phyloP scores from a whole-genome alignment of 2,797 vertebrate genomes.

The Ceyx erithaca region DNA sequence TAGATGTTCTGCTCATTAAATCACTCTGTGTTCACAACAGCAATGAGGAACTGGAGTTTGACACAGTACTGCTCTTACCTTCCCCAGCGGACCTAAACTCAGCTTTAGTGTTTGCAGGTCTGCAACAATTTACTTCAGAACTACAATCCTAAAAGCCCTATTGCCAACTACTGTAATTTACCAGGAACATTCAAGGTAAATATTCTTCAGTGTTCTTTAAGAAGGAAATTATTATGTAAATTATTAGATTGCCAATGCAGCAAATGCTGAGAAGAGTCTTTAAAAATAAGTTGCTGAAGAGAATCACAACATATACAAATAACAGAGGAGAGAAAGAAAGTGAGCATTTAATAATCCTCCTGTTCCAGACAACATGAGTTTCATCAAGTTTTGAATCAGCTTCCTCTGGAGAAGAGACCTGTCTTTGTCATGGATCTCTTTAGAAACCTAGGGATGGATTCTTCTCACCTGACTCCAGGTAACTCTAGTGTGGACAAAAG shows the following conservation, averaged over 20 bases:
- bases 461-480: not conserved
- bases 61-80: not conserved
- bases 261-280: not conserved
- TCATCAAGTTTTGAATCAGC: not conserved
- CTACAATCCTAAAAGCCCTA: not conserved
- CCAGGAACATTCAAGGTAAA: not conserved
- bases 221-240: not conserved
- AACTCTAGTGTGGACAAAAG: not conserved
- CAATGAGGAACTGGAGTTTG: not conserved
- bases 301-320: not conserved
- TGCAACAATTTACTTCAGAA: not conserved
- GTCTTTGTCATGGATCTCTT: not conserved
- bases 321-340: not conserved
- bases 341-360: not conserved
- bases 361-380: not conserved
- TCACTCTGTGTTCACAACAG: not conserved
- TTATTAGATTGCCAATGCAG: not conserved
- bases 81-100: not conserved
- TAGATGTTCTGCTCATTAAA: not conserved
- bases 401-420: not conserved
- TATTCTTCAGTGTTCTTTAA: not conserved
- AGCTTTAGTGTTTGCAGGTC: not conserved
- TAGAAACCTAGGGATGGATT: not conserved
- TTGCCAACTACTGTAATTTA: not conserved
- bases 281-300: not conserved